phyloP scores from a whole-genome alignment of 2,888 invertebrate species.

The Deilephila porcellus region DNA sequence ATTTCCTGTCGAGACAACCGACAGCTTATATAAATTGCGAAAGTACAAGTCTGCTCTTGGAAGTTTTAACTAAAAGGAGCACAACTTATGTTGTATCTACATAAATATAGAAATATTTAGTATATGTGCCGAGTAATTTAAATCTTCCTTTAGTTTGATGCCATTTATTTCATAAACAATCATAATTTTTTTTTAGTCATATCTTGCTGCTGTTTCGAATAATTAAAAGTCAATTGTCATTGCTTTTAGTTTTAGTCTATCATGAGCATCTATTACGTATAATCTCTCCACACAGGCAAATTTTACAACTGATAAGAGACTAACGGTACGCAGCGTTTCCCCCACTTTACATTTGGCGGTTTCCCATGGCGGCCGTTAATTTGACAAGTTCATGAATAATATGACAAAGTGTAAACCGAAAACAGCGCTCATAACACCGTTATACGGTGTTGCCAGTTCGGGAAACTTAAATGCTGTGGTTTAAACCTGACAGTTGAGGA shows the following conservation, averaged over 20 bases:
- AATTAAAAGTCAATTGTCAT: too few relatives aligned
- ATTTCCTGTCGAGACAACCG: constrained; percentile 5
- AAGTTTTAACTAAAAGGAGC: background rate
- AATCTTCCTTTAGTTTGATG: too few relatives aligned
- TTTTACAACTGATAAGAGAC: background rate
- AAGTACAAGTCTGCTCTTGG: background rate
- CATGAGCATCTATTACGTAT: too few relatives aligned
- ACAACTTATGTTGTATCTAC: too few relatives aligned
- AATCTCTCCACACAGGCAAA: background rate
- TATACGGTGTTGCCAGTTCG: background rate
- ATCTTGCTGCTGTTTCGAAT: too few relatives aligned
- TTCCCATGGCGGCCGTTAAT: constrained; percentile 27
- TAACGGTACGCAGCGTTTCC: background rate
- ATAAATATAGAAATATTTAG: too few relatives aligned
- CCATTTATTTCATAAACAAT: too few relatives aligned
- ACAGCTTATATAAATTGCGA: constrained; percentile 1
- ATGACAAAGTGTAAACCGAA: constrained; percentile 26
- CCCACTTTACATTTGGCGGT: constrained; percentile 11
- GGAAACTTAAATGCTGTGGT: background rate
- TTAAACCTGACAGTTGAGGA: background rate
- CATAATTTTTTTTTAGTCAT: too few relatives aligned
- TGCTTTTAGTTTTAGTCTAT: too few relatives aligned
- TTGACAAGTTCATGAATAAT: constrained; percentile 32
- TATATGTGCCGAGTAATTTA: too few relatives aligned
- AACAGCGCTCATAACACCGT: constrained; percentile 15